Conservation (phyloP, 2,113 vertebrate genomes). For the Archocentrus centrarchus region DNA sequence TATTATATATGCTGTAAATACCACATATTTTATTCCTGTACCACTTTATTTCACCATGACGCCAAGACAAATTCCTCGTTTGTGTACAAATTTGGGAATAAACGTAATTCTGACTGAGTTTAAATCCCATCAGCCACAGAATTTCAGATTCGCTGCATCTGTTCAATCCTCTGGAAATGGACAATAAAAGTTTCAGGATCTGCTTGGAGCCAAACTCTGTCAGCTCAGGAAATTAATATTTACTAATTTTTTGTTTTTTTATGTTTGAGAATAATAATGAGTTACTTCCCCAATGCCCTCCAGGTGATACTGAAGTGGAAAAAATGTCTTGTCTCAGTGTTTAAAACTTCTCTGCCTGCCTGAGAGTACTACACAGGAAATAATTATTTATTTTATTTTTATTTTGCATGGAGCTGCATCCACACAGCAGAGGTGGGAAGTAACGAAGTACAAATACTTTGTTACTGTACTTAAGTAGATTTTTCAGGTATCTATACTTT, state of each 20-base stretch:
- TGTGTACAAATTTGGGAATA: no score
- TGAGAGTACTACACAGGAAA: not conserved
- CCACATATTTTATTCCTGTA: no score
- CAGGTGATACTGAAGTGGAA: not conserved
- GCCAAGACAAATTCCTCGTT: no score
- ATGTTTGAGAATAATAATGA: not conserved
- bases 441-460: no score
- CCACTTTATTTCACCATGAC: no score
- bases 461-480: no score
- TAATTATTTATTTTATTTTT: not conserved
- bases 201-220: constrained; percentile 6
- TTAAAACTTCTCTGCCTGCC: not conserved
- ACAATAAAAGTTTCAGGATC: constrained; percentile 22
- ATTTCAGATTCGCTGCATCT: constrained; percentile 7
- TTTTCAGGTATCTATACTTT: no score
- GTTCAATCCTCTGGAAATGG: constrained; percentile 13
- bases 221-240: constrained; percentile 21
- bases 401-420: not conserved
- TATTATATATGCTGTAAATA: no score
- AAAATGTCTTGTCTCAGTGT: not conserved
- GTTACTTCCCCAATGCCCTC: not conserved
- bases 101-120: not conserved
- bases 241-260: not conserved
- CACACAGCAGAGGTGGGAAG: no score
- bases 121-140: constrained; percentile 28